Base-by-base conservation (phyloP, 2,113 vertebrate genomes). In the Emydura subglobosa region DNA sequence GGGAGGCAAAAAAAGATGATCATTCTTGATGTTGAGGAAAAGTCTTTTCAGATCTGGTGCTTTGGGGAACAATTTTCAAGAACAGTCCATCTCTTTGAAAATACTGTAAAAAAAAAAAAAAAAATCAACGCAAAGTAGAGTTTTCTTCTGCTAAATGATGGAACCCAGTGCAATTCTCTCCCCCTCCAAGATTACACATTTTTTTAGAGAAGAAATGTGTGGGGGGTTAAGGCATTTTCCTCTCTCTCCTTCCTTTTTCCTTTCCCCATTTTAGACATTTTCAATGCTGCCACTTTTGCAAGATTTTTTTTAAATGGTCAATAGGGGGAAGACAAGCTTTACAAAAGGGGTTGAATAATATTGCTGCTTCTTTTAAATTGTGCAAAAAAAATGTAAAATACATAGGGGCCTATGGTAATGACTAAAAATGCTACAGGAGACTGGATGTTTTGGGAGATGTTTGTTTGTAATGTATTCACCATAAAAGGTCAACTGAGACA, bases 401-500 rank as follows among this genome's bases (percentile, higher is more conserved):
- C 50, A 22, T 50, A 29, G 50, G 85, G 88, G 76, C 50, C 27
- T 39, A 5, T 12, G 8, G 47, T 79, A 83, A 4, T 76, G 85
- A 91, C 76, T 74, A 27, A 74, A 59, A 82, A 31, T 82, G 24
- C 39, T 31, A 76, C 34, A 59, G 49, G 79, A 93, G 85, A 76
- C 59, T 8, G 16, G 55, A 21, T 19, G 10, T 34, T 39, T 72
- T 19, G 17, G 19, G 34, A 68, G 34, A 68, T 68, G 24, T 85
- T 55, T 80, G n/a, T 78, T 51, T 11, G 8, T 84, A 55, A 97
- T 96, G 94, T 85, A 94, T 91, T 92, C 82, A 80, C 39, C 85
- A 80, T 59, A 25, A 97, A 96, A 94, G 94, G 91, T 95, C 96
- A 96, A 16, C 51, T 82, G 81, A 89, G 72, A 82, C 4, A n/a